Base-by-base conservation (phyloP, 2,113 vertebrate species). In the Osmerus mordax region DNA sequence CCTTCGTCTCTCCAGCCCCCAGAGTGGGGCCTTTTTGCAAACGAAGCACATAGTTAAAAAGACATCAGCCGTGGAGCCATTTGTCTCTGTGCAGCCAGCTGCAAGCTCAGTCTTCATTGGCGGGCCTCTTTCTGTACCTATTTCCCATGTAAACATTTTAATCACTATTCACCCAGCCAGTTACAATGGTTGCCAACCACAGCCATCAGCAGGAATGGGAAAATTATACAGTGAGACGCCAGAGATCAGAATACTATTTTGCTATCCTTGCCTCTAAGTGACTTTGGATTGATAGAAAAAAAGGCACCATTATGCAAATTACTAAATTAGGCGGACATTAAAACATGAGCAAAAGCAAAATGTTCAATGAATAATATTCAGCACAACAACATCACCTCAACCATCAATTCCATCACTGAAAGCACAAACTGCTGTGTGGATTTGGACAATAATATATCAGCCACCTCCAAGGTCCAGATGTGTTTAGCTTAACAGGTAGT, bases 101-200 rank as follows among this genome's bases (percentile, higher is more conserved):
- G 75, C 32, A 55, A 61, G 60, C 76, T 69, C 55, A 53, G 71
- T 52, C 74, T 70, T 77, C 69, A 69, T 80, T 76, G 70, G 76
- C 72, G 80, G 76, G 73, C 74, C 52, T 15, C 68, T 74, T 73
- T 79, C 81, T 52, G 67, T 71, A 80, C 80, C 81, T 75, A 75
- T 86, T 81, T 86, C 70, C 76, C 60, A 66, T 72, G 84, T 89
- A 88, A 90, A 89, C 88, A 89, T 89, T 81, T 88, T 86, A 89
- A 89, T 90, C 87, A 90, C 84, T 81, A 89, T 89, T 90, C 87
- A 88, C 77, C 76, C 53, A 65, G 72, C 74, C 80, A 70, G 74
- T 87, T 87, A 85, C 83, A 83, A 80, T 78, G 69, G 74, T 79
- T 78, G 77, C 83, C 80, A 77, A 81, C 74, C 72, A 69, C 70